These are phyloP conservation scores for Calcarius lapponicus DNA, from an alignment of 2,797 vertebrate genomes.

Conservation along the genomic window DNA sequence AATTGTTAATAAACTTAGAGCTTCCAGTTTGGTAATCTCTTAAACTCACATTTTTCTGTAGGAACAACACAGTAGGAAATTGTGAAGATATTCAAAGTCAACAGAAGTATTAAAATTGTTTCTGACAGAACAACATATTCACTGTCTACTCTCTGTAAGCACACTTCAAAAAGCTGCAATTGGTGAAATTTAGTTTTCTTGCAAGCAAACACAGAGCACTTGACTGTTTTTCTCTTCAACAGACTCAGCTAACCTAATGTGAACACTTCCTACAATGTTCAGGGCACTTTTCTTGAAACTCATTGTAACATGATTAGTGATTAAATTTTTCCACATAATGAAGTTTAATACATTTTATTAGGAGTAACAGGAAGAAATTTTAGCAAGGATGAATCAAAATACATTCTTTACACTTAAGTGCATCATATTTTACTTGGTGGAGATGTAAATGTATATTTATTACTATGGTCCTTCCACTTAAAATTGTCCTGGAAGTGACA, in stretches of 20 bases:
- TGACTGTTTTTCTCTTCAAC: background rate
- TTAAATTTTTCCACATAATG: background rate
- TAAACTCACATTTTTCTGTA: background rate
- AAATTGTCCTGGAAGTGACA: background rate
- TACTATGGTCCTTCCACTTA: background rate
- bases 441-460: background rate
- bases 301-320: background rate
- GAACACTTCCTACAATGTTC: background rate
- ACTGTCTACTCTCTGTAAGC: background rate
- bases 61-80: background rate
- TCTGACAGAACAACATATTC: background rate
- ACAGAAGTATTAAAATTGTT: background rate
- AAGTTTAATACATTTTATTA: background rate
- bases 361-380: background rate
- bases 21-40: background rate
- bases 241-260: background rate
- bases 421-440: background rate
- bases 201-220: background rate
- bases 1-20: background rate
- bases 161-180: background rate
- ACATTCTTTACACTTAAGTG: background rate
- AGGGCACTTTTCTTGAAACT: background rate
- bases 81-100: background rate
- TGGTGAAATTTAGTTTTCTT: background rate
- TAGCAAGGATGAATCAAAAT: background rate